Percentiles rank a stretch among this genome's conserved stretches.
These are phyloP conservation scores for Diorhabda carinulata DNA, from an alignment of 1,140 invertebrate genomes.

Conservation along the genomic window DNA sequence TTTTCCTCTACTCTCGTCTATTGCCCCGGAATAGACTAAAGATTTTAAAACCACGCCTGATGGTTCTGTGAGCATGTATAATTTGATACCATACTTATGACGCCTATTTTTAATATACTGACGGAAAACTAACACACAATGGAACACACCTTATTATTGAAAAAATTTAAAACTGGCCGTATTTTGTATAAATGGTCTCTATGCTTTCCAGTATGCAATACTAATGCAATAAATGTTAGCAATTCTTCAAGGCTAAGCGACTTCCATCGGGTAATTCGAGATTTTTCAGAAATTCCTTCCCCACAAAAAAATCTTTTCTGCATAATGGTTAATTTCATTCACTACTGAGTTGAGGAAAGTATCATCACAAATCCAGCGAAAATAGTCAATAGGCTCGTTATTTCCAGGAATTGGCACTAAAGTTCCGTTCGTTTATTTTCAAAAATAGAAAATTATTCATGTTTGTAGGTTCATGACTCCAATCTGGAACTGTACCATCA, in stretches of 20 bases:
- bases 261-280: conserved; percentile 9
- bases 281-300: conserved; percentile 1
- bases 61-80: conserved; percentile 22
- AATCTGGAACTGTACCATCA: too few species aligned
- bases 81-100: conserved; percentile 25
- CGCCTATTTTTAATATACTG: conserved; percentile 28
- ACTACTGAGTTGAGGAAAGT: conserved; percentile 15
- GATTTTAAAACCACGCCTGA: conserved; percentile 16
- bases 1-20: conserved; percentile 13
- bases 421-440: too few species aligned
- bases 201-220: background rate
- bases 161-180: conserved; percentile 28
- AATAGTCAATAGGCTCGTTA: conserved; percentile 10
- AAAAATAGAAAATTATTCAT: too few species aligned
- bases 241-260: conserved; percentile 8
- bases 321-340: conserved; percentile 19
- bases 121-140: conserved; percentile 25
- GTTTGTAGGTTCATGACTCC: too few species aligned
- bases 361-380: background rate
- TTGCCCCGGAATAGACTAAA: conserved; percentile 11
- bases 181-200: conserved; percentile 27
- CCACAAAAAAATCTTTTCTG: conserved; percentile 6
- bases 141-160: conserved; percentile 32
- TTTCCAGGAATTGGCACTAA: conserved; percentile 4
- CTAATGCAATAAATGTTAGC: conserved; percentile 8